Evolutionary conservation across 2,888 invertebrate species (phyloP).

Genomic region (Drosophila paramelanica): DNA sequence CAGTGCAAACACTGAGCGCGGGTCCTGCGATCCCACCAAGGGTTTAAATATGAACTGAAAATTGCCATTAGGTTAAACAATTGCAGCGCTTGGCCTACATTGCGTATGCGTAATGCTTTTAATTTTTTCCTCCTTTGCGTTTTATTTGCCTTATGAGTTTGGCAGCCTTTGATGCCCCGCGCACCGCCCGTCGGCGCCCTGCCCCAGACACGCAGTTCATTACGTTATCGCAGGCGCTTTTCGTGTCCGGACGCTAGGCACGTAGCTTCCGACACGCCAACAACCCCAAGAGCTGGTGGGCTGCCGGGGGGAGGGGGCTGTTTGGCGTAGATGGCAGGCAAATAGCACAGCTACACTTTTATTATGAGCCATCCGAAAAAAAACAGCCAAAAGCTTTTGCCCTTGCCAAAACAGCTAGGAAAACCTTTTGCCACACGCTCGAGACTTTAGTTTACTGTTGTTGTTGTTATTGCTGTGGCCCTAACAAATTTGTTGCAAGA

Average conservation of each 20-base stretch:
- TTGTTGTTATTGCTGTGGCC: conserved; percentile 22
- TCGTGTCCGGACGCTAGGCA: conserved; percentile 78
- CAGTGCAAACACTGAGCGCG: conserved; percentile 52
- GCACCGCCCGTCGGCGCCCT: background rate
- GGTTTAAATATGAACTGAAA: conserved; percentile 36
- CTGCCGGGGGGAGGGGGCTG: background rate
- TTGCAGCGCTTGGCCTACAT: conserved; percentile 74
- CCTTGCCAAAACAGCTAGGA: conserved; percentile 16
- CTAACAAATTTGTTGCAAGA: conserved; percentile 76
- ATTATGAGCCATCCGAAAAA: conserved; percentile 31
- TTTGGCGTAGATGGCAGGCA: conserved; percentile 19
- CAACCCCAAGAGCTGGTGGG: conserved; percentile 4
- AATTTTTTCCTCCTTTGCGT: conserved; percentile 44
- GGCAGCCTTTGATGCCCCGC: conserved; percentile 14
- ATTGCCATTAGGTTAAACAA: conserved; percentile 75
- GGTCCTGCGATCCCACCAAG: conserved; percentile 6
- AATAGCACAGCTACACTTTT: conserved; percentile 33
- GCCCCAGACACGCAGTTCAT: conserved; percentile 61
- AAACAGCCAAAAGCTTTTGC: conserved; percentile 53
- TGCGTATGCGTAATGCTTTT: conserved; percentile 76
- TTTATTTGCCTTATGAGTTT: conserved; percentile 62
- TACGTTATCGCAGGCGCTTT: conserved; percentile 77
- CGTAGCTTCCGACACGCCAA: conserved; percentile 77
- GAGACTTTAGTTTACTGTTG: conserved; percentile 18
- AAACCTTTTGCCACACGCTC: conserved; percentile 55